A percentile compares a stretch with the other conserved stretches of the same genome.
phyloP scores from a whole-genome alignment of 2,113 vertebrate species.

The Mus pahari region DNA sequence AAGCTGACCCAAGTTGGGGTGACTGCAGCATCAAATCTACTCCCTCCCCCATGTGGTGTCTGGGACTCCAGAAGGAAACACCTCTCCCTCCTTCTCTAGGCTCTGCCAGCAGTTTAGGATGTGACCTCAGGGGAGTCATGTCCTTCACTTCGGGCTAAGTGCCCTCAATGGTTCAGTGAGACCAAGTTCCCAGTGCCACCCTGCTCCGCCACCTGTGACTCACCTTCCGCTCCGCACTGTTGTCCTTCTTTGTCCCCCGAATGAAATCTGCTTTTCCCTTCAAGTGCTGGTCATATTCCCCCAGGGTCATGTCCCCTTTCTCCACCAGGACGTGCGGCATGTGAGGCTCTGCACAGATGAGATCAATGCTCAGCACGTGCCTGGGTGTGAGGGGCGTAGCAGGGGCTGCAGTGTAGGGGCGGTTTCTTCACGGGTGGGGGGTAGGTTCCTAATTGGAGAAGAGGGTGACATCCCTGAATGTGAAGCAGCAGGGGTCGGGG shows the following conservation, averaged over 20 bases:
- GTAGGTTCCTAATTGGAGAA: not conserved
- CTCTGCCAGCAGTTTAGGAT: not conserved
- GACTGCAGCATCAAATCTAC: not conserved
- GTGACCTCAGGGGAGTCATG: not conserved
- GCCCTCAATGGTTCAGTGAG: not conserved
- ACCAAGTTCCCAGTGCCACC: fast-evolving
- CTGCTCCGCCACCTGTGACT: not conserved
- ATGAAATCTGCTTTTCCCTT: conserved; percentile 93
- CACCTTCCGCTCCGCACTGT: conserved; percentile 94
- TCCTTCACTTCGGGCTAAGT: fast-evolving
- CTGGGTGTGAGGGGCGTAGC: fast-evolving
- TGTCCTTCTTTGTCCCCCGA: conserved; percentile 93
- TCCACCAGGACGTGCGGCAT: conserved; percentile 93
- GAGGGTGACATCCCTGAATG: not conserved
- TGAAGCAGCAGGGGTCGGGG: not conserved
- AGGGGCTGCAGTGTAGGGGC: fast-evolving
- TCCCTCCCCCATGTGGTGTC: not conserved
- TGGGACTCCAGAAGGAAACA: not conserved
- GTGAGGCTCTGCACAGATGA: conserved; percentile 90
- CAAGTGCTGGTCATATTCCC: conserved; percentile 93
- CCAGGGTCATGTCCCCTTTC: conserved; percentile 94
- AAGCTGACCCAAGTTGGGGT: not conserved
- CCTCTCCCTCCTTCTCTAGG: not conserved
- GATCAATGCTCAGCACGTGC: not conserved
- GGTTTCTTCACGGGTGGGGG: not conserved